Evolutionary conservation across 2,797 vertebrate species (phyloP), one percentile per base, ranked within the genome.

Genomic region (Darevskia mixta): DNA sequence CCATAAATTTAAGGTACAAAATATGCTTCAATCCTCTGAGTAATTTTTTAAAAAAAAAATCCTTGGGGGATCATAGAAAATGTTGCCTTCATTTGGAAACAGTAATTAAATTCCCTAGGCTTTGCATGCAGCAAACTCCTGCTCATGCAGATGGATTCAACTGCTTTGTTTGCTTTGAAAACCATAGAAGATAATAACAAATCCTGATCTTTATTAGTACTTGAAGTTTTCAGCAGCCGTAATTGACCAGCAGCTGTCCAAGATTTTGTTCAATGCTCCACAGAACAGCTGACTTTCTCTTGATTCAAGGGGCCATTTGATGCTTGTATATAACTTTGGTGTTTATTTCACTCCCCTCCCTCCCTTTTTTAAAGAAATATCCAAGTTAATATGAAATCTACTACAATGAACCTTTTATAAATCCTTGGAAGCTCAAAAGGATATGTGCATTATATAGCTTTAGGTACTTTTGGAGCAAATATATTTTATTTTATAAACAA

Each of bases 211-310:
- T 95, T 90, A 91, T 90, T 91, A 93, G 87, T 81, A 64, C 81
- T 92, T 11, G 0, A 93, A 82, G 13, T 88, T 93, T 95, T 94
- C 87, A 91, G 75, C 72, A 64, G 32, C 87, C 45, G 2, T 93
- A 95, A 94, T 86, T 92, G 84, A 85, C 92, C 91, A 64, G 58
- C 94, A 96, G 92, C 93, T 95, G 93, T 93, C 84, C 13, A 91
- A 90, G 45, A 38, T 35, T 94, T 92, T 93, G 89, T 91, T 93
- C 89, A 85, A 55, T n/a, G 72, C 78, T 89, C 8, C 82, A 87
- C 23, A 25, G 76, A 92, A 90, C 91, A 95, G 93, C 88, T 94
- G 94, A 95, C 85, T 91, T 75, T 92, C 23, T 82, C 88, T 67
- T 64, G 29, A 83, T 29, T 72, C 82, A 87, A 55, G 86, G 1